Evolutionary conservation across 1,140 invertebrate genomes (phyloP), one percentile per base, ranked within the genome.

Genomic region (Lutraria rhynchaena): DNA sequence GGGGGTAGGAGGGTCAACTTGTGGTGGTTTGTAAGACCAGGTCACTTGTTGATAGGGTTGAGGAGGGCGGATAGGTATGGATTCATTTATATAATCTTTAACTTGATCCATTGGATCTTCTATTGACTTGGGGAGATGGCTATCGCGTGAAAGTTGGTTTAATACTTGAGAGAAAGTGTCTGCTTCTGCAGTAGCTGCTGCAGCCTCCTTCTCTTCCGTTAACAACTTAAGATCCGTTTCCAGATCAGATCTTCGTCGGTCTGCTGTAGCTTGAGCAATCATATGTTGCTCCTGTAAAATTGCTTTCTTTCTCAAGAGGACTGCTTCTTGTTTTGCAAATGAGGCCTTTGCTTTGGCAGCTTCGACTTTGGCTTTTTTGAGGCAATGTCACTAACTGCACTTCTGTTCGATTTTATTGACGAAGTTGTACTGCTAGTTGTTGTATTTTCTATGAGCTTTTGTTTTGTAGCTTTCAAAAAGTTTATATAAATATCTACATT

Each of bases 261-360:
- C 24, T 13, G 55, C 24, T 58, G 55, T 27, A 13, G 55, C 55
- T 22, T 58, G 55, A 58, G 55, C 55, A 24, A 58, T 58, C 11
- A 58, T 13, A 11, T 58, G 55, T 22, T 58, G 55, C 55, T 19
- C 55, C 24, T 58, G 11, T 9, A 58, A 11, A 13, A 13, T 11
- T 58, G 55, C 55, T 11, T 22, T 11, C 55, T 58, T 11, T 58
- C 24, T 58, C 24, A 11, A 13, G 11, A 58, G 55, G 24, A 24
- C 55, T 13, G 15, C 55, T 58, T 58, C 55, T 58, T 58, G 55
- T 58, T 58, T 11, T 15, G 55, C 55, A 58, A 58, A 58, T 58
- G 24, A 13, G 24, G 55, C 55, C 24, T 58, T 58, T 58, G 55
- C 55, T 24, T 58, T 58, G 11, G 55, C 55, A 27, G 55, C 55